These are phyloP conservation scores for Ctenosaura bakeri DNA, from an alignment of 2,797 vertebrate species.

Conservation along the genomic window DNA sequence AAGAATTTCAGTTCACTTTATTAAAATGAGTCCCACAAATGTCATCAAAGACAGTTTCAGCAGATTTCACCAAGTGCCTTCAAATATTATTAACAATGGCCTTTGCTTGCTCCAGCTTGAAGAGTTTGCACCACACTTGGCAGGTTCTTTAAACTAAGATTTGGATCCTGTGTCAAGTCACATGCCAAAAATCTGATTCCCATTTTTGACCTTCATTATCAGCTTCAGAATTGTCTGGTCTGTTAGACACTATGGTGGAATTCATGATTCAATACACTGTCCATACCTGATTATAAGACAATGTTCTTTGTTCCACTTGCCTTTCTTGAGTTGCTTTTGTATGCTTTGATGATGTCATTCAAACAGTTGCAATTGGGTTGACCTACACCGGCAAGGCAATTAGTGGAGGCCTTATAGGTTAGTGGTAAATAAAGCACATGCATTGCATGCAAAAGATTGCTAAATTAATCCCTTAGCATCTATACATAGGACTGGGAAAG, in stretches of 20 bases:
- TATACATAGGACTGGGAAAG: no score
- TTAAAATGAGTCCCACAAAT: neutral
- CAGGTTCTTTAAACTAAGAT: neutral
- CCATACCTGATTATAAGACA: neutral
- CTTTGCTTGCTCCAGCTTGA: neutral
- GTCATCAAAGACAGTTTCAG: neutral
- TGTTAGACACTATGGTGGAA: no score
- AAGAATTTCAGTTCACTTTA: neutral
- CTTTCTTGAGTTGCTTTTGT: neutral
- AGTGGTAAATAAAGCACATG: no score
- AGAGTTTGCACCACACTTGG: neutral
- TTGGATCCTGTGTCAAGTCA: neutral
- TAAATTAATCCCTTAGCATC: no score
- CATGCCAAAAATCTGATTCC: neutral
- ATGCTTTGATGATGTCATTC: neutral
- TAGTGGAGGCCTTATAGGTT: neutral
- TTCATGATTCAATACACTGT: neutral
- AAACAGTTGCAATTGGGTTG: slow-evolving; percentile 36
- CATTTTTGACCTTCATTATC: neutral
- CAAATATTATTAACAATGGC: neutral
- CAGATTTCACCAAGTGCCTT: neutral
- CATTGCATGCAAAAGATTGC: no score
- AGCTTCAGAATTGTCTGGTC: neutral
- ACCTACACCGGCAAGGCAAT: neutral
- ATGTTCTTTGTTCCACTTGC: neutral